These are phyloP conservation scores for Amphipyra berbera DNA, from an alignment of 2,888 invertebrate species.

Conservation along the genomic window DNA sequence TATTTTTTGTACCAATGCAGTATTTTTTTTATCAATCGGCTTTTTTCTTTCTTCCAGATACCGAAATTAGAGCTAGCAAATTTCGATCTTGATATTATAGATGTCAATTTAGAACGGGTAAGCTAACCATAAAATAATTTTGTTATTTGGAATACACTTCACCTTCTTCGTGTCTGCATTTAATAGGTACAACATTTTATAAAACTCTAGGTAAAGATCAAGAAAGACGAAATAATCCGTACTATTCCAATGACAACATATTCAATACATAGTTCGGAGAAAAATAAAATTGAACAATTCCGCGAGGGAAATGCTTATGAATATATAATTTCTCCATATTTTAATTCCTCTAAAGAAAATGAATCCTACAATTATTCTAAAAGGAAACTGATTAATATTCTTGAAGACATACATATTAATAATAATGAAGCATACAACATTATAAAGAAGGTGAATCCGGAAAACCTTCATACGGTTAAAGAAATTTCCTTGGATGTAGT, in stretches of 20 bases:
- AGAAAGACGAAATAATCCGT: conserved; percentile 62
- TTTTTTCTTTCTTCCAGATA: conserved; percentile 68
- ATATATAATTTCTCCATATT: conserved; percentile 66
- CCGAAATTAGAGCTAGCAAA: conserved; percentile 73
- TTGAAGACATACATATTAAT: conserved; percentile 77
- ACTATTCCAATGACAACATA: conserved; percentile 46
- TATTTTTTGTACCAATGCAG: not conserved
- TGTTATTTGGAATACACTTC: not conserved
- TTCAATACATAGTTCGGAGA: conserved; percentile 43
- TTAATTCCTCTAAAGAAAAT: conserved; percentile 57
- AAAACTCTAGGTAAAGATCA: conserved; percentile 51
- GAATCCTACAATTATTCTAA: conserved; percentile 69
- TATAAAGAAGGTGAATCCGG: conserved; percentile 71
- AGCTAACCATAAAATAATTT: not conserved
- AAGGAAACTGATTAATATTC: conserved; percentile 80
- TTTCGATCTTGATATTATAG: conserved; percentile 72
- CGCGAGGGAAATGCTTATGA: conserved; percentile 51
- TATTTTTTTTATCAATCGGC: not conserved
- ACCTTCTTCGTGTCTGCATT: no score
- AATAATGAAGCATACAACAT: conserved; percentile 70
- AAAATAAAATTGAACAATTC: conserved; percentile 39
- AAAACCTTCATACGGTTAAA: conserved; percentile 68
- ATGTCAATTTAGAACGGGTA: conserved; percentile 77
- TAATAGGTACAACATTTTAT: no score
- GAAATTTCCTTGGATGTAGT: conserved; percentile 61